phyloP scores from a whole-genome alignment of 2,113 vertebrate genomes.

The Psilopogon haemacephalus region DNA sequence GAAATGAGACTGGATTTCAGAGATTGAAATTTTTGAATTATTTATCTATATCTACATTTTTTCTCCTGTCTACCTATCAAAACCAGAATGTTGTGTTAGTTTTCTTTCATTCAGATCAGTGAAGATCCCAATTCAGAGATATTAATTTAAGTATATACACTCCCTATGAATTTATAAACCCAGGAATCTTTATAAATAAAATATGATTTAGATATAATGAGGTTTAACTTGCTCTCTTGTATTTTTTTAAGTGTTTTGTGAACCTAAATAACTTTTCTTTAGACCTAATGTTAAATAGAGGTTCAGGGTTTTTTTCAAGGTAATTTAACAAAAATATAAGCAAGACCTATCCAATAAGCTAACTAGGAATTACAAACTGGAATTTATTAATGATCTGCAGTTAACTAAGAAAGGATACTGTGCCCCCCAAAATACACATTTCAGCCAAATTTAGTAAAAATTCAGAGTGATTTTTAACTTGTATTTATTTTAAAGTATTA shows the following conservation, averaged over 20 bases:
- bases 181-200: not conserved
- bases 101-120: not conserved
- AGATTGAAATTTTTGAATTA: not conserved
- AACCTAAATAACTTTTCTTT: not conserved
- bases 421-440: not conserved
- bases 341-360: not conserved
- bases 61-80: not conserved
- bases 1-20: not conserved
- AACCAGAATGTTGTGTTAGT: not conserved
- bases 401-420: not conserved
- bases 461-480: not conserved
- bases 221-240: not conserved
- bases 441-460: not conserved
- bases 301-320: not conserved
- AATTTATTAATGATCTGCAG: not conserved
- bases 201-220: not conserved
- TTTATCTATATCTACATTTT: not conserved
- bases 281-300: not conserved
- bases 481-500: not conserved
- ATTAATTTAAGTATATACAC: constrained; percentile 19
- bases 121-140: not conserved
- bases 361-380: not conserved
- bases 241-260: not conserved
- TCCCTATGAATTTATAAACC: not conserved
- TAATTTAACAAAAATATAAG: not conserved